Percentiles rank a stretch among this genome's conserved stretches.
Conservation (phyloP, 1,140 invertebrate genomes). For the Leptinotarsa lineolata region DNA sequence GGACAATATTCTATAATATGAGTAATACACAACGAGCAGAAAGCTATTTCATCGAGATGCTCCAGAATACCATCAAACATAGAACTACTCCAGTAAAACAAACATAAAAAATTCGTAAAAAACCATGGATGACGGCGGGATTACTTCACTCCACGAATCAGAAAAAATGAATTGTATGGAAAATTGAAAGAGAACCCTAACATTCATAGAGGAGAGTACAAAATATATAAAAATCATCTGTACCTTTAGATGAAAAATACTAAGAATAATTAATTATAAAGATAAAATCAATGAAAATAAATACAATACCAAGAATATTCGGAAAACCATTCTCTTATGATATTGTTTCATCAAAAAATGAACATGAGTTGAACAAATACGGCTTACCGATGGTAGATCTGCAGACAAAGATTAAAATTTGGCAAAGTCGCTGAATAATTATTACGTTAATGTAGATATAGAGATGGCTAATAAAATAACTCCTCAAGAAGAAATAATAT, state of each 20-base stretch:
- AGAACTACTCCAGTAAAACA: conserved; percentile 9
- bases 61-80: conserved; percentile 8
- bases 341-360: no score
- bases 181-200: not conserved
- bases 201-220: conserved; percentile 13
- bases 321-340: no score
- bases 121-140: conserved; percentile 9
- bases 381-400: no score
- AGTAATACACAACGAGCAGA: conserved; percentile 5
- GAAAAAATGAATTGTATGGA: conserved; percentile 13
- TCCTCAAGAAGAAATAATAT: no score
- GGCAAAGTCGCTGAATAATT: no score
- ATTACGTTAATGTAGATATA: no score
- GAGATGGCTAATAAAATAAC: no score
- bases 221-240: conserved; percentile 7
- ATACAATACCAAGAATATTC: conserved; percentile 18
- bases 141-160: conserved; percentile 6
- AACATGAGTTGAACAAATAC: no score
- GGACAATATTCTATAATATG: conserved; percentile 13
- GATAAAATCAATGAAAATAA: conserved; percentile 12
- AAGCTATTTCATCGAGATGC: conserved; percentile 10
- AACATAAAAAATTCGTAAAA: conserved; percentile 11
- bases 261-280: conserved; percentile 2
- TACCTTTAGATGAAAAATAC: conserved; percentile 1
- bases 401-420: no score